Base-by-base conservation (phyloP, 2,888 invertebrate species). In the Invenusta paracnida region DNA sequence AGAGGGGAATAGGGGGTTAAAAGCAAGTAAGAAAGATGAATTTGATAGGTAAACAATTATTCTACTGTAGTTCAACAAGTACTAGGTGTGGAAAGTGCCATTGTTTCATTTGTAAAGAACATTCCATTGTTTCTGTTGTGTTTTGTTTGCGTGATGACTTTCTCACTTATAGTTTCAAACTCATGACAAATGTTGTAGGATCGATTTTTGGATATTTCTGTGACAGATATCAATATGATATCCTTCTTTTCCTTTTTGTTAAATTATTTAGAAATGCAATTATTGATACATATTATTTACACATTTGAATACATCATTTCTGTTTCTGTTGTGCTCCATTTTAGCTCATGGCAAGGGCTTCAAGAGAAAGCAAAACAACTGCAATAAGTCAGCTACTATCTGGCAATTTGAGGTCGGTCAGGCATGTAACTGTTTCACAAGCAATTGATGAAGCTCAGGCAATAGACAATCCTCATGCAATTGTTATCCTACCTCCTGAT, bases 401-500 rank as follows among this genome's bases (percentile, higher is more conserved):
- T 25, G 25, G 23, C 25, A 29, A 79, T 25, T 27, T 23, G 28
- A 79, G 79, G 79, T 25, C 79, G 79, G 28, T 79, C 29, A 23
- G 28, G 23, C 23, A 29, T 25, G 25, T 79, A 79, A 29, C 23
- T 23, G 25, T 79, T 23, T 23, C 25, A 79, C 79, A 29, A 23
- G 79, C 79, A 79, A 79, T 79, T 27, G 23, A 23, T 25, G 79
- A 79, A 25, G 25, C 29, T 27, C 25, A 79, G 28, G 79, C 23
- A 79, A 29, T 79, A n/a, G 28, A 79, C 79, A 79, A 79, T 79
- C 79, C 79, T 79, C 79, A 79, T 79, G 79, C 79, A 25, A 79
- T 79, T 25, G 28, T 79, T 79, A 79, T 79, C 29, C 79, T 79
- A 29, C 79, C 79, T 79, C 79, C 79, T 79, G 79, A 79, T 79